Conservation (phyloP, 2,797 vertebrate species). For the Loriculus beryllinus region DNA sequence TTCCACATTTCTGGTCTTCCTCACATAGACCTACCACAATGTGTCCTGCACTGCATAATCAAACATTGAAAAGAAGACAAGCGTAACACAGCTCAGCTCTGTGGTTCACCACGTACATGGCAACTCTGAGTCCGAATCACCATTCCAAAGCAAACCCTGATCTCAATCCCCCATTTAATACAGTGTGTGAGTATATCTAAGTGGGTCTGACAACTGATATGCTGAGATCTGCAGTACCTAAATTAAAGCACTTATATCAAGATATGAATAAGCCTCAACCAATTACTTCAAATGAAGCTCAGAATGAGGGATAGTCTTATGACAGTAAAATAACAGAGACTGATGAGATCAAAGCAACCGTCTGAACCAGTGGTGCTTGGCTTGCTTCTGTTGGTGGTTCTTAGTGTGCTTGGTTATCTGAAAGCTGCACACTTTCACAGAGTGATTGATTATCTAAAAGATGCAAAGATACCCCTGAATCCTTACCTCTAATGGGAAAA, state of each 20-base stretch:
- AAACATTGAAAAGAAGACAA: neutral
- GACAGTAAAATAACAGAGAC: slow-evolving; percentile 2
- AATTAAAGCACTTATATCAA: neutral
- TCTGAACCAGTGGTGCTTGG: neutral
- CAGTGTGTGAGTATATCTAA: neutral
- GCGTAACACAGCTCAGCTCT: neutral
- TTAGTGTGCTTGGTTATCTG: neutral
- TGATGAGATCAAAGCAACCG: slow-evolving; percentile 10
- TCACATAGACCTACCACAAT: neutral
- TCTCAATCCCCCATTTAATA: neutral
- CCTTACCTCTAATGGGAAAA: neutral
- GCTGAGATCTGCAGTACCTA: neutral
- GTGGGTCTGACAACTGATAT: neutral
- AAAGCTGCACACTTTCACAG: neutral
- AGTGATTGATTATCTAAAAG: neutral
- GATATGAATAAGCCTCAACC: neutral
- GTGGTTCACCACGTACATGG: neutral
- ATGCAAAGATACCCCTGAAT: neutral
- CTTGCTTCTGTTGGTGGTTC: neutral
- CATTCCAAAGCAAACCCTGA: neutral
- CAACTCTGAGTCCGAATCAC: neutral
- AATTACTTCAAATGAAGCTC: neutral
- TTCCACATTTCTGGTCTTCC: neutral
- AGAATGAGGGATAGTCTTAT: neutral
- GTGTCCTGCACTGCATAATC: neutral